phyloP scores from a whole-genome alignment of 2,797 vertebrate species.

The Setipinna tenuifilis region DNA sequence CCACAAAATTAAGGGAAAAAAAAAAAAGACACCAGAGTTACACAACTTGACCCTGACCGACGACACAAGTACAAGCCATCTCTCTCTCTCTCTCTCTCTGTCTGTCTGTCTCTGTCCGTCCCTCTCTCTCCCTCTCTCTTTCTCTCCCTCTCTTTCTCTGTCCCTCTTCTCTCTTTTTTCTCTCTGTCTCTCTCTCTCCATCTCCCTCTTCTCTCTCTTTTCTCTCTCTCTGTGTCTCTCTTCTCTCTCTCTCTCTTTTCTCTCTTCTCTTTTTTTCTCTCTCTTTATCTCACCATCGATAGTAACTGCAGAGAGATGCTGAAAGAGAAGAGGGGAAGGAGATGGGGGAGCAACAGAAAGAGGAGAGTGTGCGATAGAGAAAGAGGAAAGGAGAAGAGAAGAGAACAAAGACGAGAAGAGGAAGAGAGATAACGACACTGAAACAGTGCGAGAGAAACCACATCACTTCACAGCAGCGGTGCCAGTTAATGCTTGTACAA shows the following conservation, averaged over 20 bases:
- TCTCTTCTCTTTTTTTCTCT: too few species aligned
- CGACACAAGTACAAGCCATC: not conserved
- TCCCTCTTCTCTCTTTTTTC: too few species aligned
- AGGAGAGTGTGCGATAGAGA: not conserved
- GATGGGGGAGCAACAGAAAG: not conserved
- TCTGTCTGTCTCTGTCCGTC: too few species aligned
- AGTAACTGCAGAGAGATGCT: not conserved
- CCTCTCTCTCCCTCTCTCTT: not conserved
- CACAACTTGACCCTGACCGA: not conserved
- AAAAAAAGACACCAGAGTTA: not conserved
- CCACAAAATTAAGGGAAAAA: not conserved
- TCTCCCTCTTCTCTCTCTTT: not conserved
- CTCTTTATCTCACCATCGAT: not conserved
- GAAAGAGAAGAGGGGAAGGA: not conserved
- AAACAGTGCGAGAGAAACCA: not conserved
- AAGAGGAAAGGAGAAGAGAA: not conserved
- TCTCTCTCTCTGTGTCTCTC: not conserved
- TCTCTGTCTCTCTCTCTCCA: not conserved
- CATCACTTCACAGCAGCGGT: not conserved
- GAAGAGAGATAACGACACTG: constrained; percentile 1
- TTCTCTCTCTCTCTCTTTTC: not conserved
- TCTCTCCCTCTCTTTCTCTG: not conserved
- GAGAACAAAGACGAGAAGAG: not conserved
- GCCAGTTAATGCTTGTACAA: not conserved
- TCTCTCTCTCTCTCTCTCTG: not conserved